Evolutionary conservation across 2,113 vertebrate genomes (phyloP).

Genomic region (Riparia riparia): DNA sequence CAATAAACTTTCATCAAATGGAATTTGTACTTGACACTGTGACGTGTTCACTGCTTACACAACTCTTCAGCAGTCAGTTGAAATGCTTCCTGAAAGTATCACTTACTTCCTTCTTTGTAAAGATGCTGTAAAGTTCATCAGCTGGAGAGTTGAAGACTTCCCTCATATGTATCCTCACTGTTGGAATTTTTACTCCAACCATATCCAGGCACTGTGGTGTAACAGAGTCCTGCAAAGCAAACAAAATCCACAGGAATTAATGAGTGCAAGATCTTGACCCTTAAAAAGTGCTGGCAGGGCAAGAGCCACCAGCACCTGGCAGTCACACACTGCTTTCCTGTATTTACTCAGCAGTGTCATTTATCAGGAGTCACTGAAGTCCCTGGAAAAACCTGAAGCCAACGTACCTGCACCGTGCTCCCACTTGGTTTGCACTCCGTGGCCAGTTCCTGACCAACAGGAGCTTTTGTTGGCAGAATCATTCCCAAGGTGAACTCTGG

Average conservation of each 20-base stretch:
- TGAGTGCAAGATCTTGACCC: too few relatives aligned
- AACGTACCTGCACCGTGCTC: background rate
- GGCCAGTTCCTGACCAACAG: constrained; percentile 18
- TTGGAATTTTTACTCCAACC: constrained; percentile 74
- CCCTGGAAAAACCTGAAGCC: background rate
- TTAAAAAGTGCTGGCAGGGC: background rate
- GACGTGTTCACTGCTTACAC: background rate
- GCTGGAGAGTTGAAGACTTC: constrained; percentile 57
- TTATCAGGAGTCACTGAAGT: background rate
- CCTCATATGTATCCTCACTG: constrained; percentile 62
- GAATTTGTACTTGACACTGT: too few relatives aligned
- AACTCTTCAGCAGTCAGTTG: background rate
- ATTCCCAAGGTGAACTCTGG: constrained; percentile 76
- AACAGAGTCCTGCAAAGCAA: constrained; percentile 35
- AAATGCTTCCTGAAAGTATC: background rate
- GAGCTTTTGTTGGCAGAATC: constrained; percentile 74
- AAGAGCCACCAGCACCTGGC: background rate
- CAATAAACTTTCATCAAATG: background rate
- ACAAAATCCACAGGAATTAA: background rate
- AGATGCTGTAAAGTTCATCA: constrained; percentile 68
- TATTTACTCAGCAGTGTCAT: background rate
- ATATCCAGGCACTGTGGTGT: background rate
- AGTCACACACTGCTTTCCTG: fast-evolving
- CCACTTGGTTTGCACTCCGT: constrained; percentile 21
- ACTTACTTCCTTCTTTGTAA: constrained; percentile 71